These are phyloP conservation scores for Phylloscopus trochiloides DNA, from an alignment of 2,113 vertebrate species.

Conservation along the genomic window DNA sequence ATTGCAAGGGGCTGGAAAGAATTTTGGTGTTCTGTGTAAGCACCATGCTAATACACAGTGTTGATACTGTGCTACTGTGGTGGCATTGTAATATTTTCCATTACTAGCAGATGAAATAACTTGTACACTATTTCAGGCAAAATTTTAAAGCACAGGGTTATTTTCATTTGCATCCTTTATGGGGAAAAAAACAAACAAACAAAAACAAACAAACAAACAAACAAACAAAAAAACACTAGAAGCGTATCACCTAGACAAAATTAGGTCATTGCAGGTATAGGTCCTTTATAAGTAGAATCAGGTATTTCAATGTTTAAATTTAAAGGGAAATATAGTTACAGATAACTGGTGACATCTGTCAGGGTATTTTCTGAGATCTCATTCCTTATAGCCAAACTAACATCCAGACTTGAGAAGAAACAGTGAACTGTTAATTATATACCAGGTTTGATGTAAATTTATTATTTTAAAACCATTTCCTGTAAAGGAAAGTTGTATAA, in stretches of 20 bases:
- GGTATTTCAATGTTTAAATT: not conserved
- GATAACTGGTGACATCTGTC: not conserved
- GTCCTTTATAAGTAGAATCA: not conserved
- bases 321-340: not conserved
- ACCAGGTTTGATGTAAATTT: not conserved
- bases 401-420: not conserved
- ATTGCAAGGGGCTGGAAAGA: not conserved
- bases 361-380: not conserved
- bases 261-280: not conserved
- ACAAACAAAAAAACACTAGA: not conserved
- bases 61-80: not conserved
- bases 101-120: not conserved
- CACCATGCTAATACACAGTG: not conserved
- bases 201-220: too few species aligned
- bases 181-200: not conserved
- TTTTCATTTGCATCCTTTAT: not conserved
- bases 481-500: not conserved
- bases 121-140: not conserved
- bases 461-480: not conserved
- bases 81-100: not conserved
- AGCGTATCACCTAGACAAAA: not conserved
- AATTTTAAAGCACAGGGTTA: not conserved
- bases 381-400: not conserved
- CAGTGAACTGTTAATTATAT: not conserved
- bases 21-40: not conserved